Percentiles rank a stretch among this genome's conserved stretches.
phyloP scores from a whole-genome alignment of 2,113 vertebrate genomes.

The Eretmochelys imbricata region DNA sequence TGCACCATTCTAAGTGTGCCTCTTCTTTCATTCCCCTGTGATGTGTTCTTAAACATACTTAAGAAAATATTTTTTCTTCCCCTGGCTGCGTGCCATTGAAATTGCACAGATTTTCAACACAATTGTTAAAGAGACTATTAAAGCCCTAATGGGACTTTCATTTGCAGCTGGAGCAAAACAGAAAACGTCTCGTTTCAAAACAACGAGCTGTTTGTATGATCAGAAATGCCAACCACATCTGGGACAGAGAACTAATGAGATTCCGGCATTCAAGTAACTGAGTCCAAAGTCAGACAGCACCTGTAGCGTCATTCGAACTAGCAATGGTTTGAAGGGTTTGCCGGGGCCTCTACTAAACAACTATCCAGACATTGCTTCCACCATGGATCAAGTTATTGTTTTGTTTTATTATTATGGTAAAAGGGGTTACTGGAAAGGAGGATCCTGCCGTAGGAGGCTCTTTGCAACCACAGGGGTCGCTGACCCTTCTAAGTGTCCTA shows the following conservation, averaged over 20 bases:
- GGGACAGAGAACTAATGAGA: not conserved
- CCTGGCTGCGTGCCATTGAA: accelerated
- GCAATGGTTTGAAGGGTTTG: not conserved
- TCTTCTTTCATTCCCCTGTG: not conserved
- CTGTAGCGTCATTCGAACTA: not conserved
- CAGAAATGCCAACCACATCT: not conserved
- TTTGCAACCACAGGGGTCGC: not conserved
- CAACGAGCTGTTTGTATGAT: not conserved
- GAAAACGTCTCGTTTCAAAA: not conserved
- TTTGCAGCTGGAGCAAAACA: not conserved
- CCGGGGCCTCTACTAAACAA: not conserved
- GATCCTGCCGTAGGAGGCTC: not conserved
- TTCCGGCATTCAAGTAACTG: not conserved
- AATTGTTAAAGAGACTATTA: not conserved
- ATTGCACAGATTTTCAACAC: not conserved
- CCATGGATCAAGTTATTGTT: accelerated
- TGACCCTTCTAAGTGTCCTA: not conserved
- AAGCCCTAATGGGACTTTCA: not conserved
- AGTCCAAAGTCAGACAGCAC: not conserved
- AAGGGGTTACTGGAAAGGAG: not conserved
- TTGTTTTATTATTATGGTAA: accelerated
- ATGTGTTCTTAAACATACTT: not conserved
- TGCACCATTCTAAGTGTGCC: not conserved
- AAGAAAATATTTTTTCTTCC: not conserved
- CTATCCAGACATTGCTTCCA: not conserved